Evolutionary conservation across 2,113 vertebrate genomes (phyloP), one percentile per base, ranked within the genome.

Genomic region (Perccottus glenii): DNA sequence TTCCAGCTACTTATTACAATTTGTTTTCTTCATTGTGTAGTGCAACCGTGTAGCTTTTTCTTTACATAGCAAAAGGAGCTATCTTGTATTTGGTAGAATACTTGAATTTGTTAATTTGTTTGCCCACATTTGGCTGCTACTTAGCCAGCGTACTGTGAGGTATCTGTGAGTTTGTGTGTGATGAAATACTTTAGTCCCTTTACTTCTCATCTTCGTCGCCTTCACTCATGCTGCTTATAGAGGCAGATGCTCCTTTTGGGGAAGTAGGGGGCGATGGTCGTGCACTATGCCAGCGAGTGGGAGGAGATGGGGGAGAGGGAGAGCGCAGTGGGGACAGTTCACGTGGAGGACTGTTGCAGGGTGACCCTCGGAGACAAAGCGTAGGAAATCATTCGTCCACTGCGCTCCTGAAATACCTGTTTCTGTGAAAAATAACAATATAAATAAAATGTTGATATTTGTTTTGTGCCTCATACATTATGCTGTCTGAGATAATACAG

Each of bases 351-450:
- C 96, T 98, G 78, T 90, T 89, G 1, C 94, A 97, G 0, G 97
- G 97, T 4, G 96, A 98, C 88, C 67, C 91, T 92, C 0, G 97
- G 97, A 15, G 97, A 99, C 59, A 98, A 87, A 11, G 96, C 96
- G 87, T 99, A 91, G 94, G 67, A 99, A 86, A 95, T 95, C 96
- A 84, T 91, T 3, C 97, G 94, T 9, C 95, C 95, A 0, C 98
- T 98, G 68, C 96, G 92, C 71, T 99, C 96, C 91, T 98, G 96
- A 87, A 99, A 98, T 92, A 99, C 96, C 91, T 98, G 96, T 90
- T 98, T 98, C 96, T 98, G 88, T 50, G 35, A 14, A 56, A n/a
- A 50, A 58, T 9, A 16, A 9, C 16, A 3, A 67, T 14, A n/a
- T n/a, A 8, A 9, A 38, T 4, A 1, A 55, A n/a, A 38, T 12